Conservation (phyloP, 2,888 invertebrate species). For the Heterodera filipjevi region DNA sequence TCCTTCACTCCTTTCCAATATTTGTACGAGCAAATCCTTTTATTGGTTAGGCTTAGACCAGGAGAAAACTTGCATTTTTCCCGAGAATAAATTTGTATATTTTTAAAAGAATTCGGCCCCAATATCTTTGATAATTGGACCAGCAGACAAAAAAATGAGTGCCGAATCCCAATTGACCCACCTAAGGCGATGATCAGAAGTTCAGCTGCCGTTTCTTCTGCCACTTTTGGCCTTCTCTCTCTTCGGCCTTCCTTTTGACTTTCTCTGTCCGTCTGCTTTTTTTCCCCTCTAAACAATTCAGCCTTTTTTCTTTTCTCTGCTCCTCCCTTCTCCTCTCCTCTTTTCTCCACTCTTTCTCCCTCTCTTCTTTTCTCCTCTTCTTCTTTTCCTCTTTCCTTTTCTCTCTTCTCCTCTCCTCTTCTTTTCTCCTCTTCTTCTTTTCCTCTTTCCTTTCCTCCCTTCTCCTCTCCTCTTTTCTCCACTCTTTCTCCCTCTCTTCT, state of each 20-base stretch:
- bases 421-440: neutral
- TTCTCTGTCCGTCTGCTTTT: slow-evolving; percentile 5
- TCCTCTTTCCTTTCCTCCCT: neutral
- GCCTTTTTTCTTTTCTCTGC: neutral
- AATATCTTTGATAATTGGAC: too few species aligned
- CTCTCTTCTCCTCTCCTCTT: neutral
- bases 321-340: neutral
- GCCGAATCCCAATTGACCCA: neutral
- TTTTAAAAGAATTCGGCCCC: too few species aligned
- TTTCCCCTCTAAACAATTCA: neutral
- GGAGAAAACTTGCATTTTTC: too few species aligned
- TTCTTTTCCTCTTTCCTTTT: neutral
- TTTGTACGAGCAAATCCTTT: too few species aligned
- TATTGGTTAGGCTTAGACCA: too few species aligned
- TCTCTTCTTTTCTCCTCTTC: neutral
- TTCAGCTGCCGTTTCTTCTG: neutral
- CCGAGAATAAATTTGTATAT: too few species aligned
- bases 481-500: neutral
- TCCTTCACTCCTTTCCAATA: too few species aligned
- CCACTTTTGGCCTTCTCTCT: neutral
- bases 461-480: neutral
- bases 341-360: neutral
- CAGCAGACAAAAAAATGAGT: neutral
- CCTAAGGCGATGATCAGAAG: neutral
- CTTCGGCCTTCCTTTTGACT: neutral